Conservation (phyloP, 1,140 invertebrate species). For the Macrobrachium rosenbergii region DNA sequence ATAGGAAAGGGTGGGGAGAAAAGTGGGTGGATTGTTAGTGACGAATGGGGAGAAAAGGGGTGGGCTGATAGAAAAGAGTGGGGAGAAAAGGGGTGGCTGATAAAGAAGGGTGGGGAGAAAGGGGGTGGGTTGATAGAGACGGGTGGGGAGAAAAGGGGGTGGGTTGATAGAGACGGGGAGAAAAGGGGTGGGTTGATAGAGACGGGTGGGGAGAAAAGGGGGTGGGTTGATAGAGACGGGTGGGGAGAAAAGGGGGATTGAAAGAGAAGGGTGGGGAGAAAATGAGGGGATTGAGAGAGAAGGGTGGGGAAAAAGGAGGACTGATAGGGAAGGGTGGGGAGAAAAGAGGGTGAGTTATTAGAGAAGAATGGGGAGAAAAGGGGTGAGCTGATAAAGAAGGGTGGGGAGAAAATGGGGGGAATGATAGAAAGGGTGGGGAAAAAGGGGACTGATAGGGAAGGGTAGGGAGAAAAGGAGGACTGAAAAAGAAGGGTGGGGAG, state of each 20-base stretch:
- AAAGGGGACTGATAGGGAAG: neutral
- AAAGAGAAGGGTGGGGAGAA: too few species aligned
- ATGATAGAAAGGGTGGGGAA: too few species aligned
- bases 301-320: too few species aligned
- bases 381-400: neutral
- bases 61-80: neutral
- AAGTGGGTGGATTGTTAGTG: too few species aligned
- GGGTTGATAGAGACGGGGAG: too few species aligned
- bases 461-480: neutral
- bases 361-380: neutral
- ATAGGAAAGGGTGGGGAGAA: neutral
- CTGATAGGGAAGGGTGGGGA: too few species aligned
- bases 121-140: neutral
- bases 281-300: slow-evolving; percentile 1
- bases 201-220: neutral
- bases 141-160: slow-evolving; percentile 13
- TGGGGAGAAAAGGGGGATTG: too few species aligned
- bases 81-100: neutral
- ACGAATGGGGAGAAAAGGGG: neutral
- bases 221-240: too few species aligned
- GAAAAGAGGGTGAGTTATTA: neutral
- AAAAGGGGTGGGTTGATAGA: too few species aligned
- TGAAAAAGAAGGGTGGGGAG: too few species aligned
- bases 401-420: neutral
- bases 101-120: neutral